These are phyloP conservation scores for Zosterops hypoxanthus DNA, from an alignment of 2,113 vertebrate species.

Conservation along the genomic window DNA sequence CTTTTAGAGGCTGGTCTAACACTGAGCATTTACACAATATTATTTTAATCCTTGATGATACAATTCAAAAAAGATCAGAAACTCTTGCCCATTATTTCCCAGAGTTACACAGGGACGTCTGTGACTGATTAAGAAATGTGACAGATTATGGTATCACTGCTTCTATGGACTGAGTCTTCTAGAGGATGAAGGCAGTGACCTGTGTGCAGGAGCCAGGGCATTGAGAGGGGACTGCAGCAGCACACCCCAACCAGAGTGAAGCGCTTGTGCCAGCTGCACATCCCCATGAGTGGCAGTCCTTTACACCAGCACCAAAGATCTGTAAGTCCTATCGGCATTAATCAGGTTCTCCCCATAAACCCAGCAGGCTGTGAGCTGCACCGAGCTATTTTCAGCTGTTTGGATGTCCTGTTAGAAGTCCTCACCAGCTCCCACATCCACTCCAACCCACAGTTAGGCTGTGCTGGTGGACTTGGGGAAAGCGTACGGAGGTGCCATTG, in stretches of 20 bases:
- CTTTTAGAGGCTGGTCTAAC: background rate
- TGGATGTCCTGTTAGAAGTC: background rate
- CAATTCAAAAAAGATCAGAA: background rate
- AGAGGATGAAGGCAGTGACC: background rate
- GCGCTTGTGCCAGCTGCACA: background rate
- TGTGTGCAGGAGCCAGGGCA: background rate
- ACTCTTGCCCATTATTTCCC: background rate
- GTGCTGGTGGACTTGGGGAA: background rate
- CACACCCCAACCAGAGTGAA: accelerated
- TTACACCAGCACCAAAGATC: background rate
- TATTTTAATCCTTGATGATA: background rate
- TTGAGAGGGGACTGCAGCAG: accelerated
- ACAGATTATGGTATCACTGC: background rate
- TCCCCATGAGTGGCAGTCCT: accelerated
- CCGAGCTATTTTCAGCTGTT: background rate
- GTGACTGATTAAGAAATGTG: background rate
- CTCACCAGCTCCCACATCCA: background rate
- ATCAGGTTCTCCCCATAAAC: background rate
- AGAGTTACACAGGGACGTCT: background rate
- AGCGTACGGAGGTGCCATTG: background rate
- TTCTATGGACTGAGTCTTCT: background rate
- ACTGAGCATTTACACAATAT: background rate
- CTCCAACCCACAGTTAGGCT: background rate
- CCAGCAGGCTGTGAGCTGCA: background rate
- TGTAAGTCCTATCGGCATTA: background rate